phyloP scores from a whole-genome alignment of 2,888 invertebrate species.

The Bombylius discolor region DNA sequence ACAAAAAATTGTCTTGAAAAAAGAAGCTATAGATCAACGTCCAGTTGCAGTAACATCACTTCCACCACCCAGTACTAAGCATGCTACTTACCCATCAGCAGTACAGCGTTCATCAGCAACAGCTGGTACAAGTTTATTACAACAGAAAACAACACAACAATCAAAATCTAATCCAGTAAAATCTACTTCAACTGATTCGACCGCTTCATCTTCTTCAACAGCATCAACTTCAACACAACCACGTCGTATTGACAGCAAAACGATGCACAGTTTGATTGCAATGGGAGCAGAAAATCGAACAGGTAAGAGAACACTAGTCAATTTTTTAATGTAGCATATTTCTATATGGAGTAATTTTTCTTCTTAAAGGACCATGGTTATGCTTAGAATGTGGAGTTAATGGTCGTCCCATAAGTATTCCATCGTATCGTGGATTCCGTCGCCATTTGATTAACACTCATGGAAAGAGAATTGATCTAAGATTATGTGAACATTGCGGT shows the following conservation, averaged over 20 bases:
- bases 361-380: slow-evolving; percentile 54
- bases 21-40: slow-evolving; percentile 13
- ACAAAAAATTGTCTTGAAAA: slow-evolving; percentile 26
- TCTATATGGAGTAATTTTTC: not conserved
- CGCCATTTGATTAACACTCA: slow-evolving; percentile 72
- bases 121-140: not conserved
- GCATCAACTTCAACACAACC: slow-evolving; percentile 24
- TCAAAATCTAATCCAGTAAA: slow-evolving; percentile 7
- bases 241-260: slow-evolving; percentile 47
- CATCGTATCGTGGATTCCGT: slow-evolving; percentile 64
- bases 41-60: not conserved
- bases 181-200: slow-evolving; percentile 10
- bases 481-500: slow-evolving; percentile 76
- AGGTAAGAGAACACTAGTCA: slow-evolving; percentile 27
- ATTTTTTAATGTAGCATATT: not conserved
- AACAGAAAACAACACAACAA: not conserved
- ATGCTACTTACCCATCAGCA: not conserved
- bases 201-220: slow-evolving; percentile 2
- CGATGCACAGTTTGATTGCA: slow-evolving; percentile 47
- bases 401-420: slow-evolving; percentile 55
- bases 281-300: slow-evolving; percentile 48
- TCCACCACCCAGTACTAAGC: not conserved
- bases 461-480: slow-evolving; percentile 59
- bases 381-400: slow-evolving; percentile 62
- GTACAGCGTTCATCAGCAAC: not conserved